These are phyloP conservation scores for Malacoctenus gilli DNA, from an alignment of 2,797 vertebrate genomes.

Conservation along the genomic window DNA sequence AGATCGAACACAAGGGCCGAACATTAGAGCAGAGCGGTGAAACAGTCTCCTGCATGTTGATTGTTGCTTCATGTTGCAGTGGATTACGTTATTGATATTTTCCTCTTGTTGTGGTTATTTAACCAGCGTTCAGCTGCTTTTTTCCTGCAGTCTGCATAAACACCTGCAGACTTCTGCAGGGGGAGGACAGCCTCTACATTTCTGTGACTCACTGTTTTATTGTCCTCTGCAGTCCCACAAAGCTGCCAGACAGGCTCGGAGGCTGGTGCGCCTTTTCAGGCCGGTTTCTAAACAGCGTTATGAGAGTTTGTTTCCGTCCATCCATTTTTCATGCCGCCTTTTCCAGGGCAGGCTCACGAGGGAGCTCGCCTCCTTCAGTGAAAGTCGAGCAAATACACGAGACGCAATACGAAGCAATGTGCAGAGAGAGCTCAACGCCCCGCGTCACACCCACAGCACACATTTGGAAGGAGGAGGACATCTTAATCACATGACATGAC, in stretches of 20 bases:
- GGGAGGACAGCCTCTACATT: background rate
- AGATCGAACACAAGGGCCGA: slow-evolving; percentile 35
- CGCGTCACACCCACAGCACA: no score
- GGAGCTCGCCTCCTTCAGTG: no score
- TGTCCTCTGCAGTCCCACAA: background rate
- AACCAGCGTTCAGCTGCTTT: background rate
- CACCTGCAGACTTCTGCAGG: background rate
- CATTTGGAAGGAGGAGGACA: background rate
- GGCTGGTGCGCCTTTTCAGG: background rate
- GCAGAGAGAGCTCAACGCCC: no score
- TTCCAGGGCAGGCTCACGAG: no score
- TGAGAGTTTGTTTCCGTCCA: no score
- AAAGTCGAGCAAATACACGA: background rate
- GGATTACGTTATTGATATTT: slow-evolving; percentile 2
- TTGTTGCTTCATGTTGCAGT: background rate
- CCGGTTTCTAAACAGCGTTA: background rate
- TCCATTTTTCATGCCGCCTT: no score
- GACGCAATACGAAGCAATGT: no score
- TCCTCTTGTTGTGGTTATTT: background rate
- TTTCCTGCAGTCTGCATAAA: background rate
- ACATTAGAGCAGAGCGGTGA: slow-evolving; percentile 20
- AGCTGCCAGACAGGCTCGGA: background rate
- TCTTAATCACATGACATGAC: background rate
- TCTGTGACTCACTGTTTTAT: background rate
- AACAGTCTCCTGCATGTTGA: no score